Percentiles rank a stretch among this genome's conserved stretches.
These are phyloP conservation scores for Ptychadena robeensis DNA, from an alignment of 2,797 vertebrate genomes.

Conservation along the genomic window DNA sequence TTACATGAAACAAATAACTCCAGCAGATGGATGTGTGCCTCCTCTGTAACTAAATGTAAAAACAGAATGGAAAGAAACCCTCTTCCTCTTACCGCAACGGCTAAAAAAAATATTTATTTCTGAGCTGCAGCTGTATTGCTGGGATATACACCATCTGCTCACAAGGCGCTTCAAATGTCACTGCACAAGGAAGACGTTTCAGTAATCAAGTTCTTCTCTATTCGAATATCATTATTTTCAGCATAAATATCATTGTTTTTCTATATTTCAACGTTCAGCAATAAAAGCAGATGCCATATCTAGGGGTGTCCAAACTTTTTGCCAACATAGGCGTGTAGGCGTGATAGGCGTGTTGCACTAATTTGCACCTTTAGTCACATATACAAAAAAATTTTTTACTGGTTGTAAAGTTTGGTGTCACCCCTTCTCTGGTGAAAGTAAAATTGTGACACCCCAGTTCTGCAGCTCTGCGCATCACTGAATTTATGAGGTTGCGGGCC, in stretches of 20 bases:
- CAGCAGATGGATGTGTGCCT: constrained; percentile 40
- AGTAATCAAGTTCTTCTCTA: constrained; percentile 10
- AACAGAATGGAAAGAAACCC: constrained; percentile 9
- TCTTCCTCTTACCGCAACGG: constrained; percentile 14
- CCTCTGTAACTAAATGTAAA: constrained; percentile 3
- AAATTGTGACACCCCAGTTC: too few relatives aligned
- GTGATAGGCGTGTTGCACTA: too few relatives aligned
- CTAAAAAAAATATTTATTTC: constrained; percentile 47
- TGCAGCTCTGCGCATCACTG: too few relatives aligned
- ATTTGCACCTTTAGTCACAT: too few relatives aligned
- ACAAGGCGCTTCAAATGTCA: constrained; percentile 26
- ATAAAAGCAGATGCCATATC: too few relatives aligned
- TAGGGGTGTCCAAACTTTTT: too few relatives aligned
- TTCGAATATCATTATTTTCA: background rate
- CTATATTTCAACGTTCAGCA: too few relatives aligned
- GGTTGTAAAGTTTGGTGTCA: too few relatives aligned
- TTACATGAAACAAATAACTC: background rate
- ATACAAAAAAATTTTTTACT: too few relatives aligned
- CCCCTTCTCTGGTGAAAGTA: too few relatives aligned
- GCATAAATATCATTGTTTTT: background rate
- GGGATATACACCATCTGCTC: constrained; percentile 51
- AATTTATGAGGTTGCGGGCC: too few relatives aligned
- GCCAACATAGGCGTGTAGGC: too few relatives aligned
- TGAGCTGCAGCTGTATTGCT: constrained; percentile 11
- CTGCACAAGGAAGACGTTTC: background rate